phyloP scores from a whole-genome alignment of 2,888 invertebrate genomes.

The Barypeithes pellucidus region DNA sequence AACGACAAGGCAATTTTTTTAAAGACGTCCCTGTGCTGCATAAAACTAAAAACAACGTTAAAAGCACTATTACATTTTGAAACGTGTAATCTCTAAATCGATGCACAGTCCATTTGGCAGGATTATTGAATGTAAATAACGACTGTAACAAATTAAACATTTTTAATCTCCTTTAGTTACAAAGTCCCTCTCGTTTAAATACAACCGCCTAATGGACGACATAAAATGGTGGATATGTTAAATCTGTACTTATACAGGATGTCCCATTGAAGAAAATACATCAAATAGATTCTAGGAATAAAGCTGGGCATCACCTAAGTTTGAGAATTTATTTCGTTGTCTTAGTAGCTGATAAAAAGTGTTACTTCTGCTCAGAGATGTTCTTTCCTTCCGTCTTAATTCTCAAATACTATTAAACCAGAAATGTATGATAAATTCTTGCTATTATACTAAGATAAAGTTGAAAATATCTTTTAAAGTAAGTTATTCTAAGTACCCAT shows the following conservation, averaged over 20 bases:
- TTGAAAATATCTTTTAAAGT: slow-evolving; percentile 14
- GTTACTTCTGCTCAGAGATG: too few species aligned
- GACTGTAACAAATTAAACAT: slow-evolving; percentile 37
- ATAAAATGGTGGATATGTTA: too few species aligned
- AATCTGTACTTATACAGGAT: not conserved
- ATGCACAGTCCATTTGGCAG: slow-evolving; percentile 26
- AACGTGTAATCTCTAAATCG: slow-evolving; percentile 33
- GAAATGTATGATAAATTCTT: too few species aligned
- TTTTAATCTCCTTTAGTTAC: slow-evolving; percentile 38
- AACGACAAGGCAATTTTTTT: too few species aligned
- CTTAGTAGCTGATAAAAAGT: too few species aligned
- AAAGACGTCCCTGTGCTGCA: not conserved
- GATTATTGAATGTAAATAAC: slow-evolving; percentile 43
- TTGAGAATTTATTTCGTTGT: too few species aligned
- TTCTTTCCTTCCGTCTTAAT: too few species aligned
- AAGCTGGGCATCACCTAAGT: too few species aligned
- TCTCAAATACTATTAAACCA: too few species aligned
- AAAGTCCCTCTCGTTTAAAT: slow-evolving; percentile 24
- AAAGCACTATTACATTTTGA: slow-evolving; percentile 6
- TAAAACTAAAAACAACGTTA: slow-evolving; percentile 2
- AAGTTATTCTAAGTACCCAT: slow-evolving; percentile 26
- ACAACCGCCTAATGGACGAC: slow-evolving; percentile 24
- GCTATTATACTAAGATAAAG: not conserved
- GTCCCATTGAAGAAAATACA: too few species aligned
- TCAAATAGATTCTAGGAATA: too few species aligned